These are phyloP conservation scores for Lepidurus arcticus DNA, from an alignment of 1,140 invertebrate genomes.

Conservation along the genomic window DNA sequence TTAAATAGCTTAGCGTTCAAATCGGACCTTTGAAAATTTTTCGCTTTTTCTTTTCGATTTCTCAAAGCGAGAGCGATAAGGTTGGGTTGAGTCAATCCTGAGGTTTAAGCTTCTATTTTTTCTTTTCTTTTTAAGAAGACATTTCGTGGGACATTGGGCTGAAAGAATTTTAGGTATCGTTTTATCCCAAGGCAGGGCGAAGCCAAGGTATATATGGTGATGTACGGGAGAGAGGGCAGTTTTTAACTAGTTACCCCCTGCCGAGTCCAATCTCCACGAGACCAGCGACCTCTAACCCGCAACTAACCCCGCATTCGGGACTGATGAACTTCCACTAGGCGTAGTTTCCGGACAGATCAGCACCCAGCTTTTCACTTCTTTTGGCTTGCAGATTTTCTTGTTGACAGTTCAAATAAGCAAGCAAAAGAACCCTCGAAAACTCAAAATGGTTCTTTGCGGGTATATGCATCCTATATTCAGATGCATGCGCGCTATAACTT, in stretches of 20 bases:
- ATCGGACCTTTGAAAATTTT: too few relatives aligned
- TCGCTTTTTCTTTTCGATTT: too few relatives aligned
- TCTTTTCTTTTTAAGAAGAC: too few relatives aligned
- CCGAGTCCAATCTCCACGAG: constrained; percentile 15
- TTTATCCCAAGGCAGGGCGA: not conserved
- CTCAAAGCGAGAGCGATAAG: too few relatives aligned
- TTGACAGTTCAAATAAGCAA: constrained; percentile 19
- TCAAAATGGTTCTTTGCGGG: not conserved
- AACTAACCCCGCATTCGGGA: constrained; percentile 2
- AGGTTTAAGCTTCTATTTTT: too few relatives aligned
- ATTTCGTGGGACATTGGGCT: too few relatives aligned
- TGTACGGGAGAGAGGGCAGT: constrained; percentile 8
- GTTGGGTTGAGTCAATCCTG: too few relatives aligned
- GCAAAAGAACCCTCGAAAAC: not conserved
- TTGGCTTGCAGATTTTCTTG: not conserved
- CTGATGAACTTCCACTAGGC: constrained; percentile 21
- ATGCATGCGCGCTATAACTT: not conserved
- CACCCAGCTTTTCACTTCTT: not conserved
- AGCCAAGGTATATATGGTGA: constrained; percentile 4
- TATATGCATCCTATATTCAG: not conserved
- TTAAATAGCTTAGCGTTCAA: too few relatives aligned
- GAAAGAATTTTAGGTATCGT: too few relatives aligned
- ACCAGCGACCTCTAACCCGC: constrained; percentile 7
- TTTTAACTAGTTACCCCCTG: constrained; percentile 21
- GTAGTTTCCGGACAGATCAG: constrained; percentile 15